Conservation (phyloP, 2,113 vertebrate species). For the Oncorhynchus mykiss region DNA sequence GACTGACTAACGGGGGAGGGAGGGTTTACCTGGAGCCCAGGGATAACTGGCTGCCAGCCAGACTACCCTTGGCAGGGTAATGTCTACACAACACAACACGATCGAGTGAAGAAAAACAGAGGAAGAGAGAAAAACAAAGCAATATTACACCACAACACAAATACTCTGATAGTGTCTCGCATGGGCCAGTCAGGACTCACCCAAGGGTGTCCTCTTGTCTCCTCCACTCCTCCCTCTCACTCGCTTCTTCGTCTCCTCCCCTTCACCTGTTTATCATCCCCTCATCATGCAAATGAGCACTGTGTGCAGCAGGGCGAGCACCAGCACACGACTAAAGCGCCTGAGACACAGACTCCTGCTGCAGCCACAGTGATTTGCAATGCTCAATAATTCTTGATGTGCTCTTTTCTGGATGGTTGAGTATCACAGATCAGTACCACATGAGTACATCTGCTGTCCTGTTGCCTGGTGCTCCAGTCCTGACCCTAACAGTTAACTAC, state of each 20-base stretch:
- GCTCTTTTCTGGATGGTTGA: slow-evolving; percentile 1
- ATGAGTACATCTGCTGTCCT: slow-evolving; percentile 3
- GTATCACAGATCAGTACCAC: slow-evolving; percentile 14
- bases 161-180: background rate
- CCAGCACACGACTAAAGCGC: background rate
- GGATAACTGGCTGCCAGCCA: slow-evolving; percentile 12
- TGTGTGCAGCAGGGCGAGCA: background rate
- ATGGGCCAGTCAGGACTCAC: background rate
- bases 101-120: no score
- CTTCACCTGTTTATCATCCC: background rate
- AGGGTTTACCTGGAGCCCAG: slow-evolving; percentile 24
- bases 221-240: background rate
- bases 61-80: slow-evolving; percentile 13
- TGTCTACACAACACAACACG: slow-evolving; percentile 8
- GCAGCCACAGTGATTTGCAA: background rate
- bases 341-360: background rate
- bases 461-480: background rate
- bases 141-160: background rate
- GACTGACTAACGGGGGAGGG: slow-evolving; percentile 6
- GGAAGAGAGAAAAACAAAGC: background rate
- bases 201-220: background rate
- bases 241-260: background rate
- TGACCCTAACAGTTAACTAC: no score
- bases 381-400: background rate
- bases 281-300: slow-evolving; percentile 7